These are phyloP conservation scores for Myripristis murdjan DNA, from an alignment of 2,797 vertebrate species.

Conservation along the genomic window DNA sequence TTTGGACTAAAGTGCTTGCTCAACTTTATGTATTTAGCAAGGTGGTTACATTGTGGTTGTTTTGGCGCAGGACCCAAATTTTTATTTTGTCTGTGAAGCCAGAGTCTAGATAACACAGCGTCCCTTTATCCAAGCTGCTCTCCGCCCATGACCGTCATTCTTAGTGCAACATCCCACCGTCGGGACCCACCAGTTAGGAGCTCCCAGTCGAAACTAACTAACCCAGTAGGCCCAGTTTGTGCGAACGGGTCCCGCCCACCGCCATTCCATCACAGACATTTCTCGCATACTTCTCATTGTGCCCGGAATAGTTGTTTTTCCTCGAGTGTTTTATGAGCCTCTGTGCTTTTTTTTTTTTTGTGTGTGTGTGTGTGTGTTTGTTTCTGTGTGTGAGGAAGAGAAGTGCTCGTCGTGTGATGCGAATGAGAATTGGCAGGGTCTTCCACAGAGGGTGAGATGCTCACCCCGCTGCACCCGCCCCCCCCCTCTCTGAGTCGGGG, in stretches of 20 bases:
- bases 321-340: slow-evolving; percentile 50
- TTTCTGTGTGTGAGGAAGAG: slow-evolving; percentile 9
- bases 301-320: slow-evolving; percentile 66
- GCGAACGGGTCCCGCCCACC: slow-evolving; percentile 49
- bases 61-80: too few species aligned
- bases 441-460: slow-evolving; percentile 15
- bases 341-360: slow-evolving; percentile 1
- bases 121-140: background rate
- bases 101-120: background rate
- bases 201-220: slow-evolving; percentile 49
- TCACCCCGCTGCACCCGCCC: slow-evolving; percentile 12
- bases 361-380: background rate
- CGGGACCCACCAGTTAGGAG: slow-evolving; percentile 26
- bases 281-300: slow-evolving; percentile 76
- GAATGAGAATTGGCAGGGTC: slow-evolving; percentile 20
- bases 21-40: too few species aligned
- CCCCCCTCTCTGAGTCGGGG: background rate
- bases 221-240: slow-evolving; percentile 52
- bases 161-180: slow-evolving; percentile 8
- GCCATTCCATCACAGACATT: slow-evolving; percentile 69
- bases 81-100: background rate
- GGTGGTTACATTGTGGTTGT: too few species aligned
- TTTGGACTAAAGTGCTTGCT: too few species aligned
- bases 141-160: background rate
- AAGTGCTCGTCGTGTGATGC: slow-evolving; percentile 17